A percentile compares a stretch with the other conserved stretches of the same genome.
These are phyloP conservation scores for Mirounga angustirostris DNA, from an alignment of 2,113 vertebrate species.

Conservation along the genomic window DNA sequence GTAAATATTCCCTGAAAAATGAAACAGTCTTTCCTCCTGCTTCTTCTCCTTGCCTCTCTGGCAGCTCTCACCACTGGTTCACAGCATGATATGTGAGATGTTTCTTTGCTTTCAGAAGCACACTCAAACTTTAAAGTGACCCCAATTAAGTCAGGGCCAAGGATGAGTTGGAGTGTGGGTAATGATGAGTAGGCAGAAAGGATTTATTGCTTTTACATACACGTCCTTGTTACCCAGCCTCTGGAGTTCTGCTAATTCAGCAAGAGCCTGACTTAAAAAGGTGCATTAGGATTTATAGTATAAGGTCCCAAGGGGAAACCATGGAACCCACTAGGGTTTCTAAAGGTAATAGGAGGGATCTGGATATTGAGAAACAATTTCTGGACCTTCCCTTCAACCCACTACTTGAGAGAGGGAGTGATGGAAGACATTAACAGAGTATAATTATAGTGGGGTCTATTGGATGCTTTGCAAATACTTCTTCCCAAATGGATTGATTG, in stretches of 20 bases:
- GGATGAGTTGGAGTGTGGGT: not conserved
- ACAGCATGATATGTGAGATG: not conserved
- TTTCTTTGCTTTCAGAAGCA: not conserved
- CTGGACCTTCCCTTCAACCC: not conserved
- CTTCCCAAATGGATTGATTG: not conserved
- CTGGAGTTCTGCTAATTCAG: conserved; percentile 15
- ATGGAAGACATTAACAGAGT: not conserved
- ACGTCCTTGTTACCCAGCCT: not conserved
- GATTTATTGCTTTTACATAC: not conserved
- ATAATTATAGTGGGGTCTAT: not conserved
- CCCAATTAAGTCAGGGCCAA: not conserved
- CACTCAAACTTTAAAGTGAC: not conserved
- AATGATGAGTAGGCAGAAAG: not conserved
- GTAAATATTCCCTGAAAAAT: not conserved
- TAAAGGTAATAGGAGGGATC: not conserved
- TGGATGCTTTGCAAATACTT: not conserved
- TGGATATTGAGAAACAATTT: not conserved
- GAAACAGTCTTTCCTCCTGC: not conserved
- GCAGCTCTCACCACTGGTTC: not conserved
- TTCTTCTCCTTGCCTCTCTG: not conserved
- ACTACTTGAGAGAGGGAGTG: not conserved
- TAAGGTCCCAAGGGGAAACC: not conserved
- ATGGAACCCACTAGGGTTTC: not conserved
- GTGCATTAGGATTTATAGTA: not conserved
- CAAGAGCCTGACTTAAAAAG: not conserved